Percentiles rank a stretch among this genome's conserved stretches.
Evolutionary conservation across 1,140 invertebrate genomes (phyloP).

Genomic region (Papilio polyxenes): DNA sequence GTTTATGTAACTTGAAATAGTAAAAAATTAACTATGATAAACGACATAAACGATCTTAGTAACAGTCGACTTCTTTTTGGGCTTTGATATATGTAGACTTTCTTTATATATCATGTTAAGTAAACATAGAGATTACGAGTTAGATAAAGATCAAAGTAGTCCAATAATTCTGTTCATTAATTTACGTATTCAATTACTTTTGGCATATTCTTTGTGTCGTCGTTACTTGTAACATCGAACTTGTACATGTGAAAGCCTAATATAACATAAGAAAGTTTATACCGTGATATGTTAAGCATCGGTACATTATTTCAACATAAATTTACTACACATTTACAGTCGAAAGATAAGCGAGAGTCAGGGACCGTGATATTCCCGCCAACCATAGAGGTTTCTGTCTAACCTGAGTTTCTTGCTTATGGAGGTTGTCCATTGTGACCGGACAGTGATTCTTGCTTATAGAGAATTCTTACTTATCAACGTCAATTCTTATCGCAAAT

Average conservation of each 20-base stretch:
- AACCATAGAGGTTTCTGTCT: too few species aligned
- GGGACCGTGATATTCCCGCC: too few species aligned
- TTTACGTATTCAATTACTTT: slow-evolving; percentile 19
- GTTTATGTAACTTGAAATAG: not conserved
- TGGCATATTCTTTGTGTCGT: not conserved
- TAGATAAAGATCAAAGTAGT: slow-evolving; percentile 3
- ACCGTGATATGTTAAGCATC: not conserved
- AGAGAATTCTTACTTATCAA: too few species aligned
- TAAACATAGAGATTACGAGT: not conserved
- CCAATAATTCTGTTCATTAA: slow-evolving; percentile 6
- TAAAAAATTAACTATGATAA: too few species aligned
- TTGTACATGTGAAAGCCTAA: not conserved
- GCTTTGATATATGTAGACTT: not conserved
- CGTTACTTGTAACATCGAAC: not conserved
- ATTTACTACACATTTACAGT: too few species aligned
- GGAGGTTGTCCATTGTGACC: too few species aligned
- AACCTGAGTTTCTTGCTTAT: too few species aligned
- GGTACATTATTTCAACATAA: too few species aligned
- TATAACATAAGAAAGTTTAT: not conserved
- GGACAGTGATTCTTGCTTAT: too few species aligned
- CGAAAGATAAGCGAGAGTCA: too few species aligned
- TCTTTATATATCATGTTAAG: not conserved
- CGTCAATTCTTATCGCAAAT: too few species aligned
- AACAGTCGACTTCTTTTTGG: not conserved
- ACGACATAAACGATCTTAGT: not conserved